Base-by-base conservation (phyloP, 1,140 invertebrate genomes). In the Apis mellifera region DNA sequence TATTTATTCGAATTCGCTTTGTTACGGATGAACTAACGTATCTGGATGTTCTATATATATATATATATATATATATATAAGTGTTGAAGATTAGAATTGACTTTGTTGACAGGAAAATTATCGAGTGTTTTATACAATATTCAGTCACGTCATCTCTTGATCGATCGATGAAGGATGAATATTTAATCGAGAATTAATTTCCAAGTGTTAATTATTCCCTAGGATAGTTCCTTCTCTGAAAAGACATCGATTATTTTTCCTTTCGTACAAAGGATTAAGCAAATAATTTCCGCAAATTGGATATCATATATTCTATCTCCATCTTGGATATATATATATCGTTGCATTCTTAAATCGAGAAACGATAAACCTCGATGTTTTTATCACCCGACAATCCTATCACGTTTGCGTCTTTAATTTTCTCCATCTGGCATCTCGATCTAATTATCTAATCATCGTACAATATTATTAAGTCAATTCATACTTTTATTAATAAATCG, bases 341-440 rank as follows among this genome's bases (percentile, higher is more conserved):
- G 48, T 15, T 64, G 59, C 57, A 52, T 5, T 26, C 23, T 62
- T 52, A 21, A 75, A 75, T 52, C 13, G 50, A 62, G 54, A 26
- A 60, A 15, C n/a, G n/a, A 26, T 65, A 32, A 54, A 50, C 19
- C 15, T 2, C 3, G 21, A n/a, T 15, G 9, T 52, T 5, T 19
- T 76, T 65, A 76, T 76, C 74, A 19, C 15, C 12, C 71, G 8
- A 64, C 32, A 32, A 12, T 48, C 64, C 26, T 64, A n/a, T 73
- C 71, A 32, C 54, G 32, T 9, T 60, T 4, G 11, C 59, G 5
- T 42, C 32, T 42, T 32, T 42, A 7, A 42, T 42, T 42, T 42
- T 42, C 32, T 42, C 42, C 11, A 42, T 48, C 32, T 32, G 2
- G 19, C n/a, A 32, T 32, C 23, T 65, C 17, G 62, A 26, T 64